Base-by-base conservation (phyloP, 2,113 vertebrate species). In the Phylloscopus trochiloides region DNA sequence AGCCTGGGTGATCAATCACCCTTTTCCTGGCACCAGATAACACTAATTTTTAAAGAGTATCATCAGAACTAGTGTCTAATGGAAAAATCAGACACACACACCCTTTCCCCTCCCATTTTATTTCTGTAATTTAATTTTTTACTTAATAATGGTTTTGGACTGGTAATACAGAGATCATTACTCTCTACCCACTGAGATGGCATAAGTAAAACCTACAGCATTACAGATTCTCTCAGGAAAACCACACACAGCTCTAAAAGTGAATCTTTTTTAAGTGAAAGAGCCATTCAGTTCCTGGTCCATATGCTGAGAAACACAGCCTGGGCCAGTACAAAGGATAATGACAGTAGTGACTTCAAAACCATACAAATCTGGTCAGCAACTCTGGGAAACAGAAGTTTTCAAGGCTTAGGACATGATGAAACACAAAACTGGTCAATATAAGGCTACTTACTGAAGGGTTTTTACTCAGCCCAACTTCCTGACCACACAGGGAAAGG, bases 391-490 rank as follows among this genome's bases (percentile, higher is more conserved):
- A 75, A 91, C 9, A 36, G 51, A 68, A 71, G 20, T 83, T 75
- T 91, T 75, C 55, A 63, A 80, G 5, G 12, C 47, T 80, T 14
- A 88, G 55, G 61, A 92, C 40, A 65, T 3, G 14, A 63, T 54
- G 40, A 79, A 32, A 74, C 36, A 93, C 79, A 88, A 26, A 92
- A 68, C 50, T 32, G 31, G 62, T 61, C 45, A 67, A 80, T 29
- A 19, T 1, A 57, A 50, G 6, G n/a, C 71, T 77, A 97, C 99
- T 99, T 98, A 99, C 99, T 31, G 99, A 99, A 61, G 99, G 99
- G 82, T 99, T 99, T 98, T 99, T 99, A 94, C 99, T 99, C 88
- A 99, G 98, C 86, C 99, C 99, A 51, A 99, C 99, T 98, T 99
- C 99, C 97, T 99, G 99, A 94, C 99, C 99, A 89, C 99, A 99